These are phyloP conservation scores for Macaca fascicularis DNA, from an alignment of 2,113 vertebrate species.

Conservation along the genomic window DNA sequence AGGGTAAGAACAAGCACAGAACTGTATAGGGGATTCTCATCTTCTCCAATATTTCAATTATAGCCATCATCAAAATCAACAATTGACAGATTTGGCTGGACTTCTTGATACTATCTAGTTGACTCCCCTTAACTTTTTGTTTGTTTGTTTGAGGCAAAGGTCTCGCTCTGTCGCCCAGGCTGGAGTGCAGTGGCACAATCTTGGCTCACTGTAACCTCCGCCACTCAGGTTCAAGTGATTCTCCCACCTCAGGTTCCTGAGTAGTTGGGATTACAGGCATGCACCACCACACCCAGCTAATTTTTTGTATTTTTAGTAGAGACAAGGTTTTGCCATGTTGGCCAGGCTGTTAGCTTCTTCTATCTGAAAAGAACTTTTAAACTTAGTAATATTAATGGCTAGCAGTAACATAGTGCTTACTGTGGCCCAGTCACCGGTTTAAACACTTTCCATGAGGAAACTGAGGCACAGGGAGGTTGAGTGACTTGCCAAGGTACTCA, in stretches of 20 bases:
- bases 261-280: too few species aligned
- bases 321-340: too few species aligned
- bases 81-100: neutral
- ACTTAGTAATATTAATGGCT: neutral
- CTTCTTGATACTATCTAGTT: neutral
- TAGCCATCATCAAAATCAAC: neutral
- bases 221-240: too few species aligned
- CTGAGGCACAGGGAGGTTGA: neutral
- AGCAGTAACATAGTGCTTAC: neutral
- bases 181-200: too few species aligned
- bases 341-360: neutral
- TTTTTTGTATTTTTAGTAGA: too few species aligned
- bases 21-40: too few species aligned
- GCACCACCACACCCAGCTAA: too few species aligned
- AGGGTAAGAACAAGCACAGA: neutral
- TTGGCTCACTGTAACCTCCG: too few species aligned
- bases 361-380: constrained; percentile 3
- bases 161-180: too few species aligned
- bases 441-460: neutral
- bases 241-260: too few species aligned
- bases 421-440: neutral
- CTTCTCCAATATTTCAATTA: neutral
- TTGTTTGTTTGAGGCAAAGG: too few species aligned
- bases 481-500: neutral
- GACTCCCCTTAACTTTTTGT: too few species aligned